phyloP scores from a whole-genome alignment of 2,797 vertebrate species.

The Enteromius anoplus region DNA sequence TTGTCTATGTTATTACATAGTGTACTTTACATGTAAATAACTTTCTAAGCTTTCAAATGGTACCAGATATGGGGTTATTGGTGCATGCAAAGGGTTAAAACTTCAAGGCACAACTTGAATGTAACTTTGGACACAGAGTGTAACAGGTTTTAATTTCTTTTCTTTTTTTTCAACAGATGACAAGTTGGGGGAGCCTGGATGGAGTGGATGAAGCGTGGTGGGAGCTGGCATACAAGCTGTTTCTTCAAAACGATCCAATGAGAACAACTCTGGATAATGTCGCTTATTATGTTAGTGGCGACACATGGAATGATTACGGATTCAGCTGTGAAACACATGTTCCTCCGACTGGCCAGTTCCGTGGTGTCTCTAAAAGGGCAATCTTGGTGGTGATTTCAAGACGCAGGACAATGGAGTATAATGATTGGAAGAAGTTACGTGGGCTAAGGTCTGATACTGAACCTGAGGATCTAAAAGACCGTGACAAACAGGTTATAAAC shows the following conservation, averaged over 20 bases:
- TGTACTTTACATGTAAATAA: too few relatives aligned
- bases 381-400: conserved; percentile 13
- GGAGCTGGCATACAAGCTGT: not conserved
- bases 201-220: not conserved
- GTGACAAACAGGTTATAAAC: not conserved
- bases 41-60: too few relatives aligned
- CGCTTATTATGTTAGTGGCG: rapidly evolving
- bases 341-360: not conserved
- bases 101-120: too few relatives aligned
- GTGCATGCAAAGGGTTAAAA: too few relatives aligned
- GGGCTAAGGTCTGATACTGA: rapidly evolving
- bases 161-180: not conserved
- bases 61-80: too few relatives aligned
- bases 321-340: not conserved
- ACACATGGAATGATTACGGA: not conserved
- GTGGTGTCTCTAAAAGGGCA: not conserved
- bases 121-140: too few relatives aligned
- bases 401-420: rapidly evolving
- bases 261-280: not conserved
- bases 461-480: not conserved
- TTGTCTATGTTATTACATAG: too few relatives aligned
- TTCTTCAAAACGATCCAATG: not conserved
- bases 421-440: rapidly evolving
- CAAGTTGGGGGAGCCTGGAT: not conserved
- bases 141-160: not conserved